Evolutionary conservation across 2,797 vertebrate genomes (phyloP).

Genomic region (Anguilla megastoma): DNA sequence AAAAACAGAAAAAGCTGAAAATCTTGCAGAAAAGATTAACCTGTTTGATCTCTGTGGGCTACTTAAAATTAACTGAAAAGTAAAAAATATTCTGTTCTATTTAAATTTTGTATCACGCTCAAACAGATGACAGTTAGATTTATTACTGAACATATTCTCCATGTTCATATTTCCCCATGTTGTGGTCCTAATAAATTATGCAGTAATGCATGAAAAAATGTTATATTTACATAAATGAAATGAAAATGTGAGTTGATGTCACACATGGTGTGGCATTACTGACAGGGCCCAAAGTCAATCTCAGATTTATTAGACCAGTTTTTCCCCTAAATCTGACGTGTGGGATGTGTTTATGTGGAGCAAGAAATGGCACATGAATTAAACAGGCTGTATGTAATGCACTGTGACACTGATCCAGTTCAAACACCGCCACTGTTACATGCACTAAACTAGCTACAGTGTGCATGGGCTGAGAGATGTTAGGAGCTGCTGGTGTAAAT

Average conservation of each 20-base stretch:
- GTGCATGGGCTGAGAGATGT: neutral
- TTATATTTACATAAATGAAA: neutral
- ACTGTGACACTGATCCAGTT: no score
- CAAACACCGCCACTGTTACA: neutral
- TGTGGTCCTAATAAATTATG: neutral
- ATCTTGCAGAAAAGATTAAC: neutral
- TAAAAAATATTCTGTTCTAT: neutral
- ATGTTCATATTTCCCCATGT: neutral
- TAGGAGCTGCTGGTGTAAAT: neutral
- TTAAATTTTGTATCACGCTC: neutral
- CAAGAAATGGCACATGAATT: no score
- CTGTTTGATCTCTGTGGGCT: neutral
- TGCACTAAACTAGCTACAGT: neutral
- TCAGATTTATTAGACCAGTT: no score
- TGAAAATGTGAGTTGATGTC: neutral
- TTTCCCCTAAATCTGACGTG: no score
- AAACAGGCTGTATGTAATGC: no score
- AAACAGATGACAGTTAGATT: neutral
- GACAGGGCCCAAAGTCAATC: no score
- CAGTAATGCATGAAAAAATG: neutral
- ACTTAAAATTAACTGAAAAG: neutral
- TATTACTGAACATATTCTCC: neutral
- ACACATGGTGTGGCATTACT: no score
- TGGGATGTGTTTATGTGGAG: no score
- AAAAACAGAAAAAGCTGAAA: neutral